These are phyloP conservation scores for Onychomys arenicola DNA, from an alignment of 2,797 vertebrate species.

Conservation along the genomic window DNA sequence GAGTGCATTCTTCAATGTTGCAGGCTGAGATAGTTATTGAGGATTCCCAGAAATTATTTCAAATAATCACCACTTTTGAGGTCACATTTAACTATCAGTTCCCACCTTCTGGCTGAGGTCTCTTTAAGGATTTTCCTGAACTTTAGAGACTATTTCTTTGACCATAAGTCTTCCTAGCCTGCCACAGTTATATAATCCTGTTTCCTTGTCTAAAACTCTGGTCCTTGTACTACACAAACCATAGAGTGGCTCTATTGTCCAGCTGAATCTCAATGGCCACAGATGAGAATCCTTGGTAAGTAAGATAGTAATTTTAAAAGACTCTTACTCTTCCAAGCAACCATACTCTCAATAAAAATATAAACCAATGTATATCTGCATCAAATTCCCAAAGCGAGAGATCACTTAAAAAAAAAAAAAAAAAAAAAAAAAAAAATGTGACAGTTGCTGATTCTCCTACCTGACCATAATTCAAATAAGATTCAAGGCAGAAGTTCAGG, in stretches of 20 bases:
- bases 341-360: not conserved
- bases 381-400: not conserved
- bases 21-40: not conserved
- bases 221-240: no score
- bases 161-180: not conserved
- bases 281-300: not conserved
- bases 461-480: not conserved
- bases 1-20: fast-evolving
- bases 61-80: not conserved
- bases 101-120: not conserved
- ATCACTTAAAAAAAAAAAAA: not conserved
- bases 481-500: not conserved
- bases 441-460: not conserved
- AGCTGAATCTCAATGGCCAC: no score
- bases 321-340: fast-evolving
- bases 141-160: not conserved
- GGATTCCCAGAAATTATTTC: no score
- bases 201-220: not conserved
- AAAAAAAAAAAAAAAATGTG: not conserved
- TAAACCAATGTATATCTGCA: no score
- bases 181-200: not conserved
- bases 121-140: not conserved
- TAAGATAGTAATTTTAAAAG: not conserved
- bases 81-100: not conserved
- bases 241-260: not conserved